phyloP scores from a whole-genome alignment of 2,113 vertebrate genomes.

The Nycticryphes semicollaris region DNA sequence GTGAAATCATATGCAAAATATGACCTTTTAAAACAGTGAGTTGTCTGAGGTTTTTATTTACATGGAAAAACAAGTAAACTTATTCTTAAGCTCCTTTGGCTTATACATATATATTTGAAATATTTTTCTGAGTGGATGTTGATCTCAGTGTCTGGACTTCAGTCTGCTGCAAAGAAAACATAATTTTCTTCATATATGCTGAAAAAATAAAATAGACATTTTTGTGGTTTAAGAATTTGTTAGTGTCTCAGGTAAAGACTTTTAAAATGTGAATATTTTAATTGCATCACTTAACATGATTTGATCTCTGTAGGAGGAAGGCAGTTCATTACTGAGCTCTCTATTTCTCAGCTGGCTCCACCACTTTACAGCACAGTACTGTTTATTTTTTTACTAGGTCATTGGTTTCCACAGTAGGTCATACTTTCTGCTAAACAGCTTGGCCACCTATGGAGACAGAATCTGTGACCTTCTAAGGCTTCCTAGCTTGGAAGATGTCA shows the following conservation, averaged over 20 bases:
- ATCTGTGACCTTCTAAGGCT: conserved; percentile 37
- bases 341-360: conserved; percentile 21
- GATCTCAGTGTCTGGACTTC: neutral
- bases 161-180: neutral
- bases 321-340: conserved; percentile 29
- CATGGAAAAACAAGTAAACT: neutral
- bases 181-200: neutral
- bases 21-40: neutral
- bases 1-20: neutral
- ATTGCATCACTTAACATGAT: conserved; percentile 30
- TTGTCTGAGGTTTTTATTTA: neutral
- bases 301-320: conserved; percentile 45
- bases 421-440: conserved; percentile 45
- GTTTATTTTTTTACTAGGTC: conserved; percentile 32
- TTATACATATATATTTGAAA: too few relatives aligned
- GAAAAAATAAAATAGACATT: neutral
- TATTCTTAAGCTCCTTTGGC: neutral
- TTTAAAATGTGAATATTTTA: conserved; percentile 38
- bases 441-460: conserved; percentile 32
- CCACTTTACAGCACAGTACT: neutral
- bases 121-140: neutral
- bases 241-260: neutral
- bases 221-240: neutral
- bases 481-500: neutral
- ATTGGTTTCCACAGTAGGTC: conserved; percentile 33